These are phyloP conservation scores for Diprion similis DNA, from an alignment of 1,140 invertebrate genomes.

Conservation along the genomic window DNA sequence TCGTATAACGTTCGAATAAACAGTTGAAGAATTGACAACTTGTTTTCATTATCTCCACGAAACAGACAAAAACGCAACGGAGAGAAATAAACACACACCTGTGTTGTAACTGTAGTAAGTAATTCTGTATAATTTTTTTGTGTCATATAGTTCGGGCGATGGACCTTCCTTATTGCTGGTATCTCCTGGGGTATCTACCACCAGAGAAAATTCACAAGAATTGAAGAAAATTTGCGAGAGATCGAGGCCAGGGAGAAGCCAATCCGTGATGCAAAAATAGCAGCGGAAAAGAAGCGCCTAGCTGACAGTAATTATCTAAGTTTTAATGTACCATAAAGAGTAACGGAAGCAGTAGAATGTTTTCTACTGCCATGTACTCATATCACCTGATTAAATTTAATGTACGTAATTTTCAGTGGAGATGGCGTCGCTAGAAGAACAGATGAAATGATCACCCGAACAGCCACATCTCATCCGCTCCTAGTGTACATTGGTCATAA, in stretches of 20 bases:
- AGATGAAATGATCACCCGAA: slow-evolving; percentile 11
- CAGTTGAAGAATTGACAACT: neutral
- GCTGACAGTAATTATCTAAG: slow-evolving; percentile 54
- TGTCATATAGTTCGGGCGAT: slow-evolving; percentile 71
- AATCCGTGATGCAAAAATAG: slow-evolving; percentile 72
- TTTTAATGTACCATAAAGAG: slow-evolving; percentile 1
- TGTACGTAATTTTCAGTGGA: slow-evolving; percentile 35
- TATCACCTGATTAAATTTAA: too few relatives aligned
- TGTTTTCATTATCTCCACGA: neutral
- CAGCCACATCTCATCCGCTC: neutral
- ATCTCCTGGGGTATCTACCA: slow-evolving; percentile 75
- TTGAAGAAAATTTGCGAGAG: slow-evolving; percentile 69
- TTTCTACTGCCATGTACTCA: neutral
- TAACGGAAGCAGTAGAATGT: neutral
- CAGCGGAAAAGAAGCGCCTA: slow-evolving; percentile 69
- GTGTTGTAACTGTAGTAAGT: neutral
- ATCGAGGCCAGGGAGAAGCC: slow-evolving; percentile 71
- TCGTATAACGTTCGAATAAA: neutral
- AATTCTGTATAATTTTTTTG: slow-evolving; percentile 19
- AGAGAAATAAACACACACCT: neutral
- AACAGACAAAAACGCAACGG: too few relatives aligned
- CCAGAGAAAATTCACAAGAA: slow-evolving; percentile 71
- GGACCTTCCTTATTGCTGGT: slow-evolving; percentile 72
- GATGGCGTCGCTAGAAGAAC: slow-evolving; percentile 27
- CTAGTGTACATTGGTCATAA: slow-evolving; percentile 5